These are phyloP conservation scores for Hypomecis punctinalis DNA, from an alignment of 2,888 invertebrate genomes.

Conservation along the genomic window DNA sequence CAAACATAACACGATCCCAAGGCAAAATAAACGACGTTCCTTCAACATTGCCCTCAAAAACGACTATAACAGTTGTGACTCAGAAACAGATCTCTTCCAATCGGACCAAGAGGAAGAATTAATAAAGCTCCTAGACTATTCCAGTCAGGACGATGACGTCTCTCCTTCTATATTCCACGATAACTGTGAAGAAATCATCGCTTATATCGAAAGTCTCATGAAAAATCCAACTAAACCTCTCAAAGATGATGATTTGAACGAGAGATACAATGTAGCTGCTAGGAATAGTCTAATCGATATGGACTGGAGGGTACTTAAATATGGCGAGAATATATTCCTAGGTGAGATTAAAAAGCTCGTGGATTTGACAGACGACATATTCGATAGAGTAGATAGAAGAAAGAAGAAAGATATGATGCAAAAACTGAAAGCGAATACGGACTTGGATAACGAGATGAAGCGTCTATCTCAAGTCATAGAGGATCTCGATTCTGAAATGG, in stretches of 20 bases:
- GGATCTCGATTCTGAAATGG: constrained; percentile 67
- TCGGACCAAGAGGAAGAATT: constrained; percentile 93
- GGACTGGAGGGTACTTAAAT: constrained; percentile 80
- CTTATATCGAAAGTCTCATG: constrained; percentile 74
- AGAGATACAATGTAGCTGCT: constrained; percentile 71
- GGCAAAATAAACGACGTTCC: constrained; percentile 63
- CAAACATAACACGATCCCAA: constrained; percentile 65
- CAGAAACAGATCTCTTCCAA: constrained; percentile 90
- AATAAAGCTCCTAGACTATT: constrained; percentile 89
- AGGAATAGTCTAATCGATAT: constrained; percentile 75
- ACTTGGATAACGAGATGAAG: constrained; percentile 78
- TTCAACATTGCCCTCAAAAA: constrained; percentile 53
- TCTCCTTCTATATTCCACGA: constrained; percentile 78
- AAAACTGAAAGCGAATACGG: constrained; percentile 64
- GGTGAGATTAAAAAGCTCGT: constrained; percentile 76
- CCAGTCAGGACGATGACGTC: constrained; percentile 86
- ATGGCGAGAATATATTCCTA: constrained; percentile 78
- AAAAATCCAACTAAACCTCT: constrained; percentile 50
- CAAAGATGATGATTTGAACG: constrained; percentile 68
- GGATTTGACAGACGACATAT: constrained; percentile 65
- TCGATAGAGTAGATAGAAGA: constrained; percentile 61
- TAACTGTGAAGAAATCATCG: constrained; percentile 74
- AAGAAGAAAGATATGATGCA: constrained; percentile 61
- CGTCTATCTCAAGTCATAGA: constrained; percentile 76
- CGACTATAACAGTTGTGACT: constrained; percentile 83